A percentile compares a stretch with the other conserved stretches of the same genome.
Conservation (phyloP, 2,113 vertebrate genomes). For the Ranitomeya variabilis region DNA sequence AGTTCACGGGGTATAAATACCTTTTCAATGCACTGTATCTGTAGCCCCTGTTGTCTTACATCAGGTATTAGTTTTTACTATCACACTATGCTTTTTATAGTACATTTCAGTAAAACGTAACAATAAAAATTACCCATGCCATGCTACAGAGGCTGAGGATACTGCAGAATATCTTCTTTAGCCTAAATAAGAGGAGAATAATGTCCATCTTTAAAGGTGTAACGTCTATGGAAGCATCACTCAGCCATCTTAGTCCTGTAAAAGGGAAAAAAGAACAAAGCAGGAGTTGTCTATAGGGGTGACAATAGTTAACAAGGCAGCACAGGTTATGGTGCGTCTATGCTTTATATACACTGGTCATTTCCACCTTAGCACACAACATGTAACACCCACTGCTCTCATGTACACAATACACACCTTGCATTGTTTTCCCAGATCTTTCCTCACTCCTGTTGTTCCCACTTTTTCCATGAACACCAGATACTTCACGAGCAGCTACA, state of each 20-base stretch:
- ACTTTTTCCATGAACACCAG: not conserved
- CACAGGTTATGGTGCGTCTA: not conserved
- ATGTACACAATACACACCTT: not conserved
- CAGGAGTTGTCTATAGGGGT: not conserved
- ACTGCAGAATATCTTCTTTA: not conserved
- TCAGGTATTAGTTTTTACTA: not conserved
- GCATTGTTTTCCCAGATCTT: not conserved
- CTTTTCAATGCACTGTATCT: too few species aligned
- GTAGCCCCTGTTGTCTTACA: not conserved
- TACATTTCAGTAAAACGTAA: fast-evolving
- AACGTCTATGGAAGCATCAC: not conserved
- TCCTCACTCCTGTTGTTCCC: not conserved
- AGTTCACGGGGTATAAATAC: too few species aligned
- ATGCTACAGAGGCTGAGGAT: constrained; percentile 63
- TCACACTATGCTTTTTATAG: not conserved
- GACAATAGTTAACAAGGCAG: not conserved
- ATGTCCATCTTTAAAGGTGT: constrained; percentile 25
- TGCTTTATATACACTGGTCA: not conserved
- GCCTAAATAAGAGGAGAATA: constrained; percentile 20
- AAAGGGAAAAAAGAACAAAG: not conserved
- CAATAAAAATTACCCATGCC: constrained; percentile 54
- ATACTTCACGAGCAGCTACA: not conserved
- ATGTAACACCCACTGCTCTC: not conserved
- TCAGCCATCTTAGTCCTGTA: not conserved
- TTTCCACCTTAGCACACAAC: not conserved